Evolutionary conservation across 92 coral and sea anemone species (phyloP).

Genomic region (Heteractis magnifica): DNA sequence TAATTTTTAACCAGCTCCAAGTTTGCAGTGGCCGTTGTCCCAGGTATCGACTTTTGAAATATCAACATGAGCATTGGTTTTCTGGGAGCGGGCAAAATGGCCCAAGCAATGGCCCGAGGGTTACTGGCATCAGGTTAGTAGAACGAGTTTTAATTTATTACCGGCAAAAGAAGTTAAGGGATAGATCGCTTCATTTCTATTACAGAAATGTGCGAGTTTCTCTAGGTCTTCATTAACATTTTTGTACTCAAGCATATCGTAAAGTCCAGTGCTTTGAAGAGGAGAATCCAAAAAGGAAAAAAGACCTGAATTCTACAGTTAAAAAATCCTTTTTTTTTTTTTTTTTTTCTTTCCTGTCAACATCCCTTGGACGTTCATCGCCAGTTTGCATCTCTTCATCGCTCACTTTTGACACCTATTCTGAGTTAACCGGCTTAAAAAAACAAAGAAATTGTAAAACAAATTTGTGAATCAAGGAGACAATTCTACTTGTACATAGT

Average conservation of each 20-base stretch:
- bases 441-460: too few relatives aligned
- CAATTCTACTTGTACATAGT: too few relatives aligned
- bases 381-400: background rate
- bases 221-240: too few relatives aligned
- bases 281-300: background rate
- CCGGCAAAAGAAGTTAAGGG: too few relatives aligned
- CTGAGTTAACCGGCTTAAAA: too few relatives aligned
- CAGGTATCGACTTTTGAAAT: background rate
- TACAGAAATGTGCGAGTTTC: background rate
- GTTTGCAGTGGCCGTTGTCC: background rate
- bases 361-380: background rate
- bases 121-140: slow-evolving; percentile 50
- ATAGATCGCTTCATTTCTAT: background rate
- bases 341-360: background rate
- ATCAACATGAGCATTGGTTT: slow-evolving; percentile 49
- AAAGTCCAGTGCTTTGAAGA: too few relatives aligned
- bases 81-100: slow-evolving; percentile 61
- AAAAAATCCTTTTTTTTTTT: background rate
- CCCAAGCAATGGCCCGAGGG: slow-evolving; percentile 57
- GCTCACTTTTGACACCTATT: background rate
- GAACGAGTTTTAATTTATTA: background rate
- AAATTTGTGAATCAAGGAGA: too few relatives aligned
- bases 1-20: background rate
- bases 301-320: background rate
- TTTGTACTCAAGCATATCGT: too few relatives aligned